phyloP scores from a whole-genome alignment of 2,797 vertebrate species.

The Acomys russatus region DNA sequence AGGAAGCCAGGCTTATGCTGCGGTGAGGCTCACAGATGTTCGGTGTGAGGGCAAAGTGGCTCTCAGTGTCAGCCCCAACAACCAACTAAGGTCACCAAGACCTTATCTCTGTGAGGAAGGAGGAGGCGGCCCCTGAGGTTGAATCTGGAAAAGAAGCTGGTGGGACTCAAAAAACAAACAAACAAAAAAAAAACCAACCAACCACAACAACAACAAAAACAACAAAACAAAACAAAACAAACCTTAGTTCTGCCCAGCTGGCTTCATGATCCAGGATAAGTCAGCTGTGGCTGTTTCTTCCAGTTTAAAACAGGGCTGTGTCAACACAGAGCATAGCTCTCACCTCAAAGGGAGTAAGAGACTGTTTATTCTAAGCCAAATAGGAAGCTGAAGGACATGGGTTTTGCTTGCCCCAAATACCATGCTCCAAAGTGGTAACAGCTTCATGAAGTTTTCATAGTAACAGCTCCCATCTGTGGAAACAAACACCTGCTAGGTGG shows the following conservation, averaged over 20 bases:
- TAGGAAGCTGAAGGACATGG: neutral
- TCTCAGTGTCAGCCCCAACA: neutral
- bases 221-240: too few relatives aligned
- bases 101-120: neutral
- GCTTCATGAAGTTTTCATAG: neutral
- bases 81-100: neutral
- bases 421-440: neutral
- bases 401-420: neutral
- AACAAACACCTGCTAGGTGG: neutral
- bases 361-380: neutral
- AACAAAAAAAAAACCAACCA: too few relatives aligned
- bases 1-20: accelerated
- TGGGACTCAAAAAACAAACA: neutral
- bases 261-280: neutral
- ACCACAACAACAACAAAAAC: too few relatives aligned
- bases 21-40: neutral
- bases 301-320: neutral
- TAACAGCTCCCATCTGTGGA: neutral
- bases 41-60: neutral
- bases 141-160: neutral
- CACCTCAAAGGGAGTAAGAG: neutral
- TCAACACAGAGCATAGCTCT: neutral
- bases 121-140: neutral
- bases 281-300: neutral
- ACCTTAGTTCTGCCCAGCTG: neutral